phyloP scores from a whole-genome alignment of 2,888 invertebrate species.

The Pollenia amentaria region DNA sequence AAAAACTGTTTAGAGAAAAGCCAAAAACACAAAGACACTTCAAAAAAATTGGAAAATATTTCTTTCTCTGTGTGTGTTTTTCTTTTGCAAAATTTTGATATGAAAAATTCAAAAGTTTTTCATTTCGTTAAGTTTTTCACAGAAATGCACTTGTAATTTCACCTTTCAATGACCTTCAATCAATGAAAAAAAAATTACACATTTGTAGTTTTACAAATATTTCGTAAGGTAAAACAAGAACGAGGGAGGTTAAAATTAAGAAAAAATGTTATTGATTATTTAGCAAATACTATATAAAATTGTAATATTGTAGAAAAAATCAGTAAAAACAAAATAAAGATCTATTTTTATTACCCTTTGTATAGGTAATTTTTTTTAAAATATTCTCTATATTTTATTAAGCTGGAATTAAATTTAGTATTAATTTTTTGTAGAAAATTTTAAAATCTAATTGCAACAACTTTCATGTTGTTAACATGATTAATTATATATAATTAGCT shows the following conservation, averaged over 20 bases:
- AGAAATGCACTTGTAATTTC: slow-evolving; percentile 35
- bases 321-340: no score
- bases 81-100: background rate
- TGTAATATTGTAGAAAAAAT: no score
- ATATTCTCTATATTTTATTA: background rate
- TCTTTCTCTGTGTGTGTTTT: background rate
- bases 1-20: background rate
- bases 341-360: no score
- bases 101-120: background rate
- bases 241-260: background rate
- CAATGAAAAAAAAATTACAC: background rate
- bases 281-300: background rate
- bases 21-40: slow-evolving; percentile 7
- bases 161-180: slow-evolving; percentile 39
- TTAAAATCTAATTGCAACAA: background rate
- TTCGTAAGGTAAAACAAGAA: background rate
- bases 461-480: slow-evolving; percentile 35
- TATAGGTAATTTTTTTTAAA: background rate
- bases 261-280: background rate
- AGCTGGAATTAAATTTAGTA: no score
- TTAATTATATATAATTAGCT: slow-evolving; percentile 59
- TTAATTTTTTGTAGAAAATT: background rate
- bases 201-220: slow-evolving; percentile 15
- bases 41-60: slow-evolving; percentile 25
- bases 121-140: background rate